These are phyloP conservation scores for Oxytorus armatus DNA, from an alignment of 2,888 invertebrate species.

Conservation along the genomic window DNA sequence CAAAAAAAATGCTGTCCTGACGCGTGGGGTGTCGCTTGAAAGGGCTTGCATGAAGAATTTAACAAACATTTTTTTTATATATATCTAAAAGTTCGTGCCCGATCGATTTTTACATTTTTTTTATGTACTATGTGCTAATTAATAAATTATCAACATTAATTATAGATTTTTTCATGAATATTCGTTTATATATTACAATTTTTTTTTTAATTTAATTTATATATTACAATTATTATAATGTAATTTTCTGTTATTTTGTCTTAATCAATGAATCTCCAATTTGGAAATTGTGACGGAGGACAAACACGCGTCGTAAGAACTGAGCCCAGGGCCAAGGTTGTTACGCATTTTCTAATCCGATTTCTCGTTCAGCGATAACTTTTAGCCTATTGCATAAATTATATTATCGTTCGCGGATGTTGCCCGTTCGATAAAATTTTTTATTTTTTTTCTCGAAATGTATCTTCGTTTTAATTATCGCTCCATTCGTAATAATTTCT, in stretches of 20 bases:
- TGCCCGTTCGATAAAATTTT: conserved; percentile 6
- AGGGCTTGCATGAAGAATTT: too few relatives aligned
- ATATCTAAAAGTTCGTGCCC: too few relatives aligned
- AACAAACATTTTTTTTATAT: too few relatives aligned
- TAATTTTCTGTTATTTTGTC: too few relatives aligned
- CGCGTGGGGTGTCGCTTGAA: too few relatives aligned
- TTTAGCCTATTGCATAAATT: conserved; percentile 47
- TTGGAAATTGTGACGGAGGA: background rate
- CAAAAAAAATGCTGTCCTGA: too few relatives aligned
- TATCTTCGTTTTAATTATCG: background rate
- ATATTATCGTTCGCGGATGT: conserved; percentile 30
- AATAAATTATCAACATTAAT: background rate
- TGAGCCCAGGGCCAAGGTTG: conserved; percentile 51
- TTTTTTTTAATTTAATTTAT: background rate
- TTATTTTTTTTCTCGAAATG: too few relatives aligned
- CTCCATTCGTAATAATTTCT: background rate
- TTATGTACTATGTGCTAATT: background rate
- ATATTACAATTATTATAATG: background rate
- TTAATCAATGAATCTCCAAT: too few relatives aligned
- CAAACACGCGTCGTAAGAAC: conserved; percentile 17
- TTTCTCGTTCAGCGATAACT: conserved; percentile 44
- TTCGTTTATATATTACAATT: too few relatives aligned
- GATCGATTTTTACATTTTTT: too few relatives aligned
- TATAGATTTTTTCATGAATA: too few relatives aligned
- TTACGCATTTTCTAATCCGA: background rate